These are phyloP conservation scores for Rhadinocentrus ornatus DNA, from an alignment of 2,797 vertebrate species.

Conservation along the genomic window DNA sequence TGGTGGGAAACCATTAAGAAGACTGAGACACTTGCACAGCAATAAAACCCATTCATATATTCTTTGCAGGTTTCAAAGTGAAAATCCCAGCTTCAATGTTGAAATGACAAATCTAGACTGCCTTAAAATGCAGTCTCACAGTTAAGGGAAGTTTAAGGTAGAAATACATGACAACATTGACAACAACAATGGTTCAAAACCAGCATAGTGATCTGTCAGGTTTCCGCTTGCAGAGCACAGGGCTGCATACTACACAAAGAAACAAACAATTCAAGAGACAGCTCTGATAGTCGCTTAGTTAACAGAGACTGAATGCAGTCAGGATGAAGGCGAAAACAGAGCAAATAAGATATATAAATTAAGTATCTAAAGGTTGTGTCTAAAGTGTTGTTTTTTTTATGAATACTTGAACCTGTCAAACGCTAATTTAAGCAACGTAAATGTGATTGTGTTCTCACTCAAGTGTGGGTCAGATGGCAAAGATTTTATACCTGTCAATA, in stretches of 20 bases:
- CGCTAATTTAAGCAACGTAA: neutral
- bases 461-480: neutral
- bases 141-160: neutral
- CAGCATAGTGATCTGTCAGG: slow-evolving; percentile 3
- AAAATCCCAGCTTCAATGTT: neutral
- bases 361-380: neutral
- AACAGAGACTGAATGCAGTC: slow-evolving; percentile 11
- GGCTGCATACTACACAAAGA: neutral
- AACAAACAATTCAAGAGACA: slow-evolving; percentile 28
- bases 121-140: neutral
- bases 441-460: no score
- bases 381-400: neutral
- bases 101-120: neutral
- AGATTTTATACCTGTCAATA: neutral
- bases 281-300: neutral
- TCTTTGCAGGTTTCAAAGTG: neutral
- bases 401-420: neutral
- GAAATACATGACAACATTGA: neutral
- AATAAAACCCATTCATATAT: neutral
- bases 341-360: neutral
- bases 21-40: slow-evolving; percentile 21
- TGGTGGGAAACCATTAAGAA: slow-evolving; percentile 59
- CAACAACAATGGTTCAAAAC: neutral
- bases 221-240: neutral
- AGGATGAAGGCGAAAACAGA: neutral